Evolutionary conservation across 2,797 vertebrate genomes (phyloP).

Genomic region (Thamnophis elegans): DNA sequence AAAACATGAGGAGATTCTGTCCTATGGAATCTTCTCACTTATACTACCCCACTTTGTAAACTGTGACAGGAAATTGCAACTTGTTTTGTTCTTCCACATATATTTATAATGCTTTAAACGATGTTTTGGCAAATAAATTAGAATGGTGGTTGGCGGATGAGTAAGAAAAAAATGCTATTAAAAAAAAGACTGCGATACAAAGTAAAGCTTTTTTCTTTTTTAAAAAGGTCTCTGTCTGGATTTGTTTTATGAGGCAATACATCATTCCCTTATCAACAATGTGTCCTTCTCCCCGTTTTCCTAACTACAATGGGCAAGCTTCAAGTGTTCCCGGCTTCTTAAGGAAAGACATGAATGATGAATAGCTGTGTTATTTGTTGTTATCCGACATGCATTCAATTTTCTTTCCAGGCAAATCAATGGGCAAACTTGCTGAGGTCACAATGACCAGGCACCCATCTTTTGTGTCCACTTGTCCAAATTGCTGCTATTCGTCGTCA

Average conservation of each 20-base stretch:
- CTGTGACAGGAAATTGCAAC: not conserved
- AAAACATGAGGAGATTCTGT: not conserved
- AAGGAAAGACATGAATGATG: conserved; percentile 24
- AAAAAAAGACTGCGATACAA: not conserved
- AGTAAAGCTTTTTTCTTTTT: not conserved
- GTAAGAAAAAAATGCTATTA: conserved; percentile 14
- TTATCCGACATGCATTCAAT: conserved; percentile 27
- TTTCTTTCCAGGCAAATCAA: conserved; percentile 36
- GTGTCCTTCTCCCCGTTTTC: conserved; percentile 14
- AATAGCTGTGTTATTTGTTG: conserved; percentile 19
- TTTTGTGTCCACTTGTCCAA: not conserved
- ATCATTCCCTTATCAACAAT: conserved; percentile 19
- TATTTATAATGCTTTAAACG: conserved; percentile 22
- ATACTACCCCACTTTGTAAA: not conserved
- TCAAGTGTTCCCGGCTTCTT: conserved; percentile 11
- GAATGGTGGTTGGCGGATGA: not conserved
- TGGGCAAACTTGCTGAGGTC: conserved; percentile 8
- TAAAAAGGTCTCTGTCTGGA: not conserved
- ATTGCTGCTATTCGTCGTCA: not conserved
- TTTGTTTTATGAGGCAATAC: conserved; percentile 30
- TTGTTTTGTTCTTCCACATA: not conserved
- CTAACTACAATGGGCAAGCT: not conserved
- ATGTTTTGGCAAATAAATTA: conserved; percentile 7
- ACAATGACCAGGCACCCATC: conserved; percentile 6
- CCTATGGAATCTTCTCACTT: not conserved